These are phyloP conservation scores for Amiota mariae DNA, from an alignment of 2,888 invertebrate species.

Conservation along the genomic window DNA sequence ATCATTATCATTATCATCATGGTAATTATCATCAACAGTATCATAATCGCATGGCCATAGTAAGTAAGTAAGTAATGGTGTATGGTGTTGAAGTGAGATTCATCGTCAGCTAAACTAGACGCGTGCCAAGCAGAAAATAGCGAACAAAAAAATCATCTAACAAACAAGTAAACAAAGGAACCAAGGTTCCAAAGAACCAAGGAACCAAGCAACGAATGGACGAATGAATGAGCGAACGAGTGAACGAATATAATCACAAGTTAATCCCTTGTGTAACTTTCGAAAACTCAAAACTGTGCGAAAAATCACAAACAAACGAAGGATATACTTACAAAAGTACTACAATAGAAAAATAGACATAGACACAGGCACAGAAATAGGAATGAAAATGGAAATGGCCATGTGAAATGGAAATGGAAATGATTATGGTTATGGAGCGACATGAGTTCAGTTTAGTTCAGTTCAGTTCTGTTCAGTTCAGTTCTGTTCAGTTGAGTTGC, in stretches of 20 bases:
- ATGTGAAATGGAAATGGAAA: not conserved
- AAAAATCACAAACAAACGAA: too few relatives aligned
- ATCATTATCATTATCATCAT: too few relatives aligned
- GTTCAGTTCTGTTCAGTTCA: not conserved
- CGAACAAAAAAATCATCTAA: not conserved
- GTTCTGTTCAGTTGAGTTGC: not conserved
- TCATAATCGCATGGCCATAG: not conserved
- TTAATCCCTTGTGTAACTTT: conserved; percentile 64
- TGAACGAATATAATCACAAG: conserved; percentile 57
- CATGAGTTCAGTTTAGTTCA: not conserved
- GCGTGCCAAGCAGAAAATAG: conserved; percentile 42
- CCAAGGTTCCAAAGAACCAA: not conserved
- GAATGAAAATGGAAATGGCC: not conserved
- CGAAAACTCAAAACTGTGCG: conserved; percentile 44
- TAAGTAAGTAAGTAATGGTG: not conserved
- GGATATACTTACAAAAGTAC: too few relatives aligned
- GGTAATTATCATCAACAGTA: too few relatives aligned
- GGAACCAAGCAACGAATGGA: conserved; percentile 14
- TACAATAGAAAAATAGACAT: too few relatives aligned
- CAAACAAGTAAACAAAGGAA: conserved; percentile 20
- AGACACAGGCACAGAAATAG: too few relatives aligned
- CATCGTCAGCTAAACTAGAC: conserved; percentile 1
- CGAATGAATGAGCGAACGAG: not conserved
- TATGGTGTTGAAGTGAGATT: too few relatives aligned
- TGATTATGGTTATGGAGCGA: too few relatives aligned